phyloP scores from a whole-genome alignment of 2,797 vertebrate genomes.

The Urophycis tenuis region DNA sequence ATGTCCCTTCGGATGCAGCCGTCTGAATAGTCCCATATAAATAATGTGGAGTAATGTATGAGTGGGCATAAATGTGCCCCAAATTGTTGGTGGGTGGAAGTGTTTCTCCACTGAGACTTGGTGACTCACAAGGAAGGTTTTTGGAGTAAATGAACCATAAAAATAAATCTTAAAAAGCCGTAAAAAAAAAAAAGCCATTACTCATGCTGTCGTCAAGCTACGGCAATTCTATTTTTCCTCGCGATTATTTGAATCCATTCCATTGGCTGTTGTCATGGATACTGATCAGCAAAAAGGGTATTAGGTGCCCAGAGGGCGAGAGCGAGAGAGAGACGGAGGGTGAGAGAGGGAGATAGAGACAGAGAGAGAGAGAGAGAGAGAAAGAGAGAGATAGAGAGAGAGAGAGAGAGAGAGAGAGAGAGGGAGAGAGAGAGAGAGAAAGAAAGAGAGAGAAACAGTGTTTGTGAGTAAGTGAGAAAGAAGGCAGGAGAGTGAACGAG shows the following conservation, averaged over 20 bases:
- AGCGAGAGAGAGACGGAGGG: background rate
- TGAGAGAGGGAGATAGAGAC: background rate
- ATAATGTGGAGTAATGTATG: background rate
- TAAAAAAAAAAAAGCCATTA: background rate
- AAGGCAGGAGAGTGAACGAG: no score
- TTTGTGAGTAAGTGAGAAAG: no score
- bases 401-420: background rate
- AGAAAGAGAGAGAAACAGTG: no score
- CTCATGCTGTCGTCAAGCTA: conserved; percentile 3
- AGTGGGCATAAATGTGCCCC: background rate
- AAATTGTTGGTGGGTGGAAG: background rate
- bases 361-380: background rate
- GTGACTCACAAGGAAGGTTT: background rate
- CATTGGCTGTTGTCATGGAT: background rate
- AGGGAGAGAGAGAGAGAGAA: background rate
- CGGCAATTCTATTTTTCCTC: background rate
- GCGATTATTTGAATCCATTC: background rate
- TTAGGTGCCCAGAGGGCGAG: background rate
- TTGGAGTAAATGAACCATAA: background rate
- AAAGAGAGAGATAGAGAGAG: background rate
- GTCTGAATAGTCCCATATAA: background rate
- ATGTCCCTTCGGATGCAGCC: no score
- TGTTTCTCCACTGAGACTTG: background rate
- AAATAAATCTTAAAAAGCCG: background rate
- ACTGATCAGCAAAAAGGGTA: background rate